Evolutionary conservation across 1,140 invertebrate genomes (phyloP), one percentile per base, ranked within the genome.

Genomic region (Coptotermes formosanus): DNA sequence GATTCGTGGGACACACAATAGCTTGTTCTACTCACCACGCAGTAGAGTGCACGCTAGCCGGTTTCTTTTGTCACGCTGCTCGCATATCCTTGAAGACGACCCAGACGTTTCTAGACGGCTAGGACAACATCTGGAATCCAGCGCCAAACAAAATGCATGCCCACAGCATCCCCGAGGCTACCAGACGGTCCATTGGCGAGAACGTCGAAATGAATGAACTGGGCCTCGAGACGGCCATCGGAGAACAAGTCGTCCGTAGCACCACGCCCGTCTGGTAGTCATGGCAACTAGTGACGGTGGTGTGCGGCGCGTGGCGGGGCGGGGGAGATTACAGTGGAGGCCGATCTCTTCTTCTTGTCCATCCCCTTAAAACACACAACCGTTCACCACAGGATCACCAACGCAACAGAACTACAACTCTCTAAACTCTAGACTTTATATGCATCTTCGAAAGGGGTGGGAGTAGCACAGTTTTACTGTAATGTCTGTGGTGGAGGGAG

Each of bases 131-230:
- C 59, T 64, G 59, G 59, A 23, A n/a, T 64, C 59, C 25, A n/a
- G 59, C 12, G n/a, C 25, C 64, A 30, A 75, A 75, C 64, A 75
- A 59, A 30, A 8, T 75, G 64, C 25, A 30, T 11, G 19, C 14
- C 52, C 25, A 75, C 64, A 75, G 64, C 64, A 75, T 30, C 64
- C 52, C 52, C 19, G 52, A 21, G 52, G 52, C 52, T 55, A 21
- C 3, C 52, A 55, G 52, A 21, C 52, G 52, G 52, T 55, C 52
- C 52, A 55, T 21, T n/a, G 64, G 25, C 30, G 64, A 75, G 64
- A n/a, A 75, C 64, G n/a, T 75, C 64, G n/a, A 75, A 75, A 75
- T 75, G 64, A 75, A 75, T 75, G 64, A 30, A 75, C 64, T n/a
- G 25, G 7, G n/a, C 16, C 8, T 75, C 64, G 64, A 75, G 21